Base-by-base conservation (phyloP, 2,888 invertebrate genomes). In the Cerastis rubricosa region DNA sequence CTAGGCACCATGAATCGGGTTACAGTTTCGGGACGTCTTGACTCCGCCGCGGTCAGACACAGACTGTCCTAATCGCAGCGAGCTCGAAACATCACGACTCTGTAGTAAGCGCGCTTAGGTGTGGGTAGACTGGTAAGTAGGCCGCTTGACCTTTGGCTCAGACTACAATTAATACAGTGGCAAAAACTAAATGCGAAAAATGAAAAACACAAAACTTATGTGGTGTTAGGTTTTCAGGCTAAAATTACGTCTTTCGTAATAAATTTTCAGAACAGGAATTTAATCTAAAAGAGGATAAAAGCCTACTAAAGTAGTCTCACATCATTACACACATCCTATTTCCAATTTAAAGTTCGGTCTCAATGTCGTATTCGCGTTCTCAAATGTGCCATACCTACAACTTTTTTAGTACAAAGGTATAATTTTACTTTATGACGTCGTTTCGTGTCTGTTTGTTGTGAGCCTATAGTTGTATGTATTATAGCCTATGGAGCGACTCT, bases 301-400 rank as follows among this genome's bases (percentile, higher is more conserved):
- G 14, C 22, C 25, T 40, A 8, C 17, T 63, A 40, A 57, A 67
- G 14, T 29, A 54, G 25, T 74, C 35, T 69, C 11, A 65, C 49
- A 29, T 68, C 35, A 64, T 57, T 63, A 80, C 63, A 49, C 35
- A 25, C 14, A 49, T 35, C 14, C 49, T 22, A 22, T 71, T 81
- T 76, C 51, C 71, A 81, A 81, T 81, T 81, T 76, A 63, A 80
- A 80, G 49, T 76, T 81, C 9, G 17, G 40, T 59, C 57, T 5
- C 22, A 76, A 67, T 51, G 70, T 71, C 57, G 8, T n/a, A 68
- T 71, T 68, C 66, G 29, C 17, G 49, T 22, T 49, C 45, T 40
- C 35, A 76, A 81, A 65, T 66, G 29, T 64, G 51, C 40, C 51
- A 51, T 47, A n/a, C n/a, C n/a, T n/a, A 47, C 9, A 66, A 81